A percentile compares a stretch with the other conserved stretches of the same genome.
Conservation (phyloP, 2,888 invertebrate genomes). For the Andricus quercusramuli region DNA sequence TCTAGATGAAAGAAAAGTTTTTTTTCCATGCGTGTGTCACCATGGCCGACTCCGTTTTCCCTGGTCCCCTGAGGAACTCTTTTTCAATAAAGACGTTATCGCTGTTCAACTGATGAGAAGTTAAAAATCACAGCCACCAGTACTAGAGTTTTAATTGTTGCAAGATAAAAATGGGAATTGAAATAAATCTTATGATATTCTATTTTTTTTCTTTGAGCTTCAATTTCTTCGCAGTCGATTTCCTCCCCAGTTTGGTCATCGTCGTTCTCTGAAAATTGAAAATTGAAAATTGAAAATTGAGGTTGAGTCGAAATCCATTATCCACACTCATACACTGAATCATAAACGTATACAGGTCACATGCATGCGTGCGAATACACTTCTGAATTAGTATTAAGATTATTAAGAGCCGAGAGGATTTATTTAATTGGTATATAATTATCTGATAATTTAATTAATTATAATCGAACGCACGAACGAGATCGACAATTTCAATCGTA, state of each 20-base stretch:
- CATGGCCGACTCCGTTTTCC: constrained; percentile 30
- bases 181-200: neutral
- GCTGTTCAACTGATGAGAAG: constrained; percentile 11
- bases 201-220: neutral
- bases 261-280: neutral
- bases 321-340: constrained; percentile 1
- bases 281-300: neutral
- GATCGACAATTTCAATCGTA: constrained; percentile 9
- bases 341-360: constrained; percentile 33
- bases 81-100: constrained; percentile 28
- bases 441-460: constrained; percentile 35
- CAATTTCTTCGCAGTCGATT: neutral
- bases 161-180: neutral
- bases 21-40: constrained; percentile 38
- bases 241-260: neutral
- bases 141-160: constrained; percentile 13
- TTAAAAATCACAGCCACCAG: neutral
- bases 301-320: neutral
- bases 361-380: constrained; percentile 30
- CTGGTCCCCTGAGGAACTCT: constrained; percentile 28
- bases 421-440: constrained; percentile 24
- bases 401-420: constrained; percentile 18
- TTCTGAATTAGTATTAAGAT: constrained; percentile 23
- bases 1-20: constrained; percentile 14
- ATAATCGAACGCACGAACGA: constrained; percentile 19